phyloP scores from a whole-genome alignment of 2,888 invertebrate species.

The Pilophorus perplexus region DNA sequence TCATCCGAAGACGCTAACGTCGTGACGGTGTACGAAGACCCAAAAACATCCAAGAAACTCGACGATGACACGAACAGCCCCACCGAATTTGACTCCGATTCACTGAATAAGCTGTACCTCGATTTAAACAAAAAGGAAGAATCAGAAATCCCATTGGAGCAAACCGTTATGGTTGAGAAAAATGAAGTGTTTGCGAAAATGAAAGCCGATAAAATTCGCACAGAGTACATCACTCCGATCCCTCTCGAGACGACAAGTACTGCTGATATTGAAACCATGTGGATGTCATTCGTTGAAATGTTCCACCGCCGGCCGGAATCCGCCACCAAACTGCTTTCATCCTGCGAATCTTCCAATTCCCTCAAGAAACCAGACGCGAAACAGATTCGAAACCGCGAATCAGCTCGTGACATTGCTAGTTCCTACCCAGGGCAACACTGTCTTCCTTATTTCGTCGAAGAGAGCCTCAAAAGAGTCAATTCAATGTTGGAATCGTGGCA shows the following conservation, averaged over 20 bases:
- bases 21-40: no score
- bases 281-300: slow-evolving; percentile 12
- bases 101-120: no score
- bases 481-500: neutral
- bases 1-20: neutral
- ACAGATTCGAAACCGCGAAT: neutral
- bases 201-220: neutral
- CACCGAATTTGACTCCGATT: no score
- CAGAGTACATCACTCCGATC: neutral
- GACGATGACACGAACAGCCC: neutral
- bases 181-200: no score
- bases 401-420: neutral
- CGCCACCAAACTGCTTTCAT: no score
- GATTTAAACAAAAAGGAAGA: no score
- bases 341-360: neutral
- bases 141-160: no score
- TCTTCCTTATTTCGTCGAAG: slow-evolving; percentile 7
- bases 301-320: neutral
- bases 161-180: no score
- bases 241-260: slow-evolving; percentile 1
- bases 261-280: neutral
- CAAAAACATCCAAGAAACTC: no score
- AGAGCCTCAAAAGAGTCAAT: neutral
- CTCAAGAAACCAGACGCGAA: neutral
- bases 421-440: slow-evolving; percentile 8